phyloP scores from a whole-genome alignment of 2,113 vertebrate species.

The Pachypanchax playfairii region DNA sequence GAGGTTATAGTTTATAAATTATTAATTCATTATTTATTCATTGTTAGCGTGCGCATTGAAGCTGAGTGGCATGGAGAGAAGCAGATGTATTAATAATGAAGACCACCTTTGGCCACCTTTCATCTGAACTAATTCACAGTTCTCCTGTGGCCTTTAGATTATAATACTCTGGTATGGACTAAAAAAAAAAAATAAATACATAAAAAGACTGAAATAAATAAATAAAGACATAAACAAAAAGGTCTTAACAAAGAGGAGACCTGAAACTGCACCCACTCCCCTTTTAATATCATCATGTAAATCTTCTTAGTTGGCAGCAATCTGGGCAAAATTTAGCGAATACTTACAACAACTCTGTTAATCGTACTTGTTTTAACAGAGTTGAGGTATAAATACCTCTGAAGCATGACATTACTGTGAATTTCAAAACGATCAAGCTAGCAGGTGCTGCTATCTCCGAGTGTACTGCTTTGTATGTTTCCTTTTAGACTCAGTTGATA shows the following conservation, averaged over 20 bases:
- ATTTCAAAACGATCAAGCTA: constrained; percentile 13
- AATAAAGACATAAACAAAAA: no score
- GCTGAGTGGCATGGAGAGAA: constrained; percentile 18
- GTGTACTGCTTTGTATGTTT: no score
- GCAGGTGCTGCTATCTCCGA: not conserved
- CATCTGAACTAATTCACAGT: not conserved
- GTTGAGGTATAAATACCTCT: constrained; percentile 1
- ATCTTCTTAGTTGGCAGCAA: no score
- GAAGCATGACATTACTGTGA: constrained; percentile 20
- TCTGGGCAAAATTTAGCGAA: no score
- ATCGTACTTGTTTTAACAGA: no score
- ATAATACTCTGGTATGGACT: not conserved
- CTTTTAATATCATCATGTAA: no score
- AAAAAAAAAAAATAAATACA: not conserved
- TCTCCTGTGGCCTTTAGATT: not conserved
- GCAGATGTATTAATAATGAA: constrained; percentile 65
- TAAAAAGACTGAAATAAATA: no score
- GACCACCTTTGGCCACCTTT: constrained; percentile 26
- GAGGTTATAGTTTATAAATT: constrained; percentile 30
- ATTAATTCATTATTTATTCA: constrained; percentile 72
- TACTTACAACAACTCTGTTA: no score
- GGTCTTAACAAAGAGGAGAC: no score
- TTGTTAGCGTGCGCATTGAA: constrained; percentile 36
- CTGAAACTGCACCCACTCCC: no score
- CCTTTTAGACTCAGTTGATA: no score